phyloP scores from a whole-genome alignment of 2,888 invertebrate species.

The Steromphala cineraria region DNA sequence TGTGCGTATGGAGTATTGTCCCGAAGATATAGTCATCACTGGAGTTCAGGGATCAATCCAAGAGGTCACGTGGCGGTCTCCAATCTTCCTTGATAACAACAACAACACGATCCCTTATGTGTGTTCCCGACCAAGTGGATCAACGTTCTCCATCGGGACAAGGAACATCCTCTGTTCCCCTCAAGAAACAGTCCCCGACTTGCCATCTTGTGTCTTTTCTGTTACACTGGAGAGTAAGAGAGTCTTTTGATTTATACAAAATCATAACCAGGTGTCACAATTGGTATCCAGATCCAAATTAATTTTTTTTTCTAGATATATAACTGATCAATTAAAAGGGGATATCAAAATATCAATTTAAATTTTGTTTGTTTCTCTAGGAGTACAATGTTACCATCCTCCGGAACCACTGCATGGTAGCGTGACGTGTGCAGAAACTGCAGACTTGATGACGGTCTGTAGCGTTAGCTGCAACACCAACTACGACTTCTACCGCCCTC shows the following conservation, averaged over 20 bases:
- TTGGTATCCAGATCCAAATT: no score
- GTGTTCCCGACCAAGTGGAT: slow-evolving; percentile 40
- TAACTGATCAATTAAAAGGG: no score
- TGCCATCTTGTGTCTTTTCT: slow-evolving; percentile 36
- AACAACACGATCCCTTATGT: slow-evolving; percentile 30
- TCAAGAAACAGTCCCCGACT: slow-evolving; percentile 18
- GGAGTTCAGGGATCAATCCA: slow-evolving; percentile 25
- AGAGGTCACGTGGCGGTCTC: slow-evolving; percentile 39
- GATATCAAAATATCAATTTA: no score
- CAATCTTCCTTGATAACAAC: slow-evolving; percentile 40
- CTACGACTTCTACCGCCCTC: slow-evolving; percentile 37
- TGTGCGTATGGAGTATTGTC: slow-evolving; percentile 35
- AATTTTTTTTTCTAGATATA: no score
- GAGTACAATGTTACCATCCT: slow-evolving; percentile 33
- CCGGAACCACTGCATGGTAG: slow-evolving; percentile 38
- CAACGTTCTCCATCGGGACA: slow-evolving; percentile 35
- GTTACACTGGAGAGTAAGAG: slow-evolving; percentile 39
- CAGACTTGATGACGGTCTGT: slow-evolving; percentile 28
- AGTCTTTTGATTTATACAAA: not conserved
- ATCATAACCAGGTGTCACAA: no score
- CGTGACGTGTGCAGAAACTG: slow-evolving; percentile 29
- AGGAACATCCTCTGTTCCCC: slow-evolving; percentile 41
- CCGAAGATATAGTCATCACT: slow-evolving; percentile 28
- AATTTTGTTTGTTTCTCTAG: slow-evolving; percentile 2
- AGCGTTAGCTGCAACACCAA: slow-evolving; percentile 31